A percentile compares a stretch with the other conserved stretches of the same genome.
phyloP scores from a whole-genome alignment of 2,888 invertebrate species.

The Aspidapion aeneum region DNA sequence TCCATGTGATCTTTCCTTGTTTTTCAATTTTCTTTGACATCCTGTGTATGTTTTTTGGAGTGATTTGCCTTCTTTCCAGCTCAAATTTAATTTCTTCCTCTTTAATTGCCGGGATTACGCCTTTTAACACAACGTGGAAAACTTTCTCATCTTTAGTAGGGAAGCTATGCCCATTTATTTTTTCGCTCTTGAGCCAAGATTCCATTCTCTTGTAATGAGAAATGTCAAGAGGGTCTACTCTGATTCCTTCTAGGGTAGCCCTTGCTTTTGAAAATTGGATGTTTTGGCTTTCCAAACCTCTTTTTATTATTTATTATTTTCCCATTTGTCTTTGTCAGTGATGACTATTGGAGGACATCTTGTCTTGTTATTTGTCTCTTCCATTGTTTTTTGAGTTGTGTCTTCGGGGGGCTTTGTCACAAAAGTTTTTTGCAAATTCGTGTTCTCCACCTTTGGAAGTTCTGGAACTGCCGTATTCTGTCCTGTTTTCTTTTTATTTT shows the following conservation, averaged over 20 bases:
- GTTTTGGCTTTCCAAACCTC: too few species aligned
- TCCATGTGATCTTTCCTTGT: background rate
- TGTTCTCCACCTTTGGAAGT: too few species aligned
- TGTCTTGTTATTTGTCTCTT: too few species aligned
- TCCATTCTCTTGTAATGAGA: background rate
- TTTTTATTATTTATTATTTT: too few species aligned
- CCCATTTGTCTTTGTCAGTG: background rate
- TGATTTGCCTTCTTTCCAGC: background rate
- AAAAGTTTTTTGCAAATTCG: too few species aligned
- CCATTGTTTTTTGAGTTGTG: too few species aligned
- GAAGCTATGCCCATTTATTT: background rate
- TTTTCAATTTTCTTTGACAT: background rate
- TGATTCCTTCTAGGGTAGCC: background rate
- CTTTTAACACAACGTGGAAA: background rate
- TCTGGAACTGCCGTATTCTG: too few species aligned
- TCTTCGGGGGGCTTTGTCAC: too few species aligned
- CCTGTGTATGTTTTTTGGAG: background rate
- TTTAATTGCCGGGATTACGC: background rate
- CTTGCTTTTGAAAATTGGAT: too few species aligned
- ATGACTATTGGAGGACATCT: background rate
- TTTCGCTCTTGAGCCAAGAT: background rate
- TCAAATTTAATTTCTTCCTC: background rate
- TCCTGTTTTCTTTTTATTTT: too few species aligned
- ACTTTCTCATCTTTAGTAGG: background rate
- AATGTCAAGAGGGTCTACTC: background rate